Base-by-base conservation (phyloP, 2,888 invertebrate genomes). In the Branchinecta sandiegonensis region DNA sequence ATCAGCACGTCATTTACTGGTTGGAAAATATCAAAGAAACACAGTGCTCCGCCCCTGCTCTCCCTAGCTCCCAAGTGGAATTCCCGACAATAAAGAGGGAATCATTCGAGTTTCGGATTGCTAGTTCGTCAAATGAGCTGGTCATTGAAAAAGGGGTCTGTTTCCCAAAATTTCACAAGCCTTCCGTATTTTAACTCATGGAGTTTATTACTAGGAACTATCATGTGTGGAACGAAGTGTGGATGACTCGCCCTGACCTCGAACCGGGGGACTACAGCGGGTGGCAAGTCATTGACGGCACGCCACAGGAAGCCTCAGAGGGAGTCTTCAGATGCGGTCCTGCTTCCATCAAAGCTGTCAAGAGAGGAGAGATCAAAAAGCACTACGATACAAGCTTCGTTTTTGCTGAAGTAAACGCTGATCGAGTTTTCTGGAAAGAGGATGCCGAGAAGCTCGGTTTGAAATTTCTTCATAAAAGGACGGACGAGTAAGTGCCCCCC, bases 221-320 rank as follows among this genome's bases (percentile, higher is more conserved):
- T 76, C 90, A 91, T 74, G 89, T 90, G 9, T 91, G 91, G 91
- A 89, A 87, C 75, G 91, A 91, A 73, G 88, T 86, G 0, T 91
- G 88, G 86, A 90, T 90, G 89, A 83, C 86, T 0, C 80, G 91
- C 70, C 86, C 87, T 9, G 90, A 91, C 76, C 81, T 88, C 47
- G 74, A 75, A 2, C 76, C 76, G 0, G 69, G 72, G 1, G 86
- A 88, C 12, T 90, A 87, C 75, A 89, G 89, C 0, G 91, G 91
- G n/a, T 92, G 91, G 91, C 91, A 92, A 79, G 90, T 88, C 0
- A 83, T 90, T 65, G 91, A 92, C 75, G 85, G 90, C 0, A 91
- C 91, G 0, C 90, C 91, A 0, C 90, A 90, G 76, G 89, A 90
- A 77, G 82, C 81, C 0, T 89, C 89, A 7, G 83, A 84, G 50